Evolutionary conservation across 37 sponge, comb jelly and placozoan species (phyloP), one percentile per base, ranked within the genome.

Genomic region (Chondrilla cf. caribensis): DNA sequence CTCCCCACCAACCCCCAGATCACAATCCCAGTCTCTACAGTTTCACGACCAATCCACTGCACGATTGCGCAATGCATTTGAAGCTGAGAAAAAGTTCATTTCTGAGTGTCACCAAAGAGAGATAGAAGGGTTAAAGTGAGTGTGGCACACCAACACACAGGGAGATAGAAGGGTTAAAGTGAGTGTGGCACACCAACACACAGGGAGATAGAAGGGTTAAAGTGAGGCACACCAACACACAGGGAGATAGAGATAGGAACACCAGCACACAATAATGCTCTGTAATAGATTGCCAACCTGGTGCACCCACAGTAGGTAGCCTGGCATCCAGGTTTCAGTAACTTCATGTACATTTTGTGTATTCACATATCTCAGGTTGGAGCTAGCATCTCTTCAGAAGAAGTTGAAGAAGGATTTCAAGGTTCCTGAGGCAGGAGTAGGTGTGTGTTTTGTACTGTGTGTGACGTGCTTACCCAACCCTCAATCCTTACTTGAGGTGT

Each of bases 1-100:
- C 57, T 55, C 57, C 29, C 8, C 64, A 11, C 57, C 17, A 55
- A n/a, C 64, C 64, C 15, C 64, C 64, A 47, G 51, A 11, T 14
- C 51, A 47, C 51, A 47, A 5, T 38, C 72, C 5, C 80, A 79
- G 15, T 88, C 79, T 70, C 88, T 88, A 0, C 77, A 84, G 54
- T 79, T 88, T 18, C 88, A 88, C 29, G 88, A 88, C 31, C 84
- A 88, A 37, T 83, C 88, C 54, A 79, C 80, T 38, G 64, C 36
- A 42, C 57, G 80, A 58, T 39, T 88, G 75, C 76, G 39, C 32
- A 70, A 88, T 26, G 68, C 88, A 2, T 15, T 84, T 55, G 75
- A 44, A 4, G 60, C 73, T 24, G 88, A 88, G 71, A 88, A 70
- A 44, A 37, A 79, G 28, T 78, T 44, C n/a, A 19, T 79, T 3